Evolutionary conservation across 1,140 invertebrate species (phyloP), one percentile per base, ranked within the genome.

Genomic region (Drosophila willistoni): DNA sequence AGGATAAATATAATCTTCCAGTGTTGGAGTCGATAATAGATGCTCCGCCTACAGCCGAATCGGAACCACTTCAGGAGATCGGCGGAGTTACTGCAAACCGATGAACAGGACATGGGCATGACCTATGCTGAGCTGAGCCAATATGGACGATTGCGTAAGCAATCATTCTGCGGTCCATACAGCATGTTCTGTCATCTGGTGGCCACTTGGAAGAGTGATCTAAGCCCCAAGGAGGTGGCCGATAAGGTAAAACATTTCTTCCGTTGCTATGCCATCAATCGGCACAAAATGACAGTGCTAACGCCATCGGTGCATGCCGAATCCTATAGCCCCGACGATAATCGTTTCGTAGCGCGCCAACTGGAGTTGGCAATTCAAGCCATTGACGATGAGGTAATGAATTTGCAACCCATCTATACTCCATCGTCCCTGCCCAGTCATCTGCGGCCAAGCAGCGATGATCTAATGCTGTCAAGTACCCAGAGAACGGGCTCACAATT

Each of bases 191-290:
- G 96, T 82, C 97, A 97, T 81, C 93, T 99, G 7, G 94, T 98
- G 0, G 95, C 97, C 77, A 94, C 94, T 1, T 99, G 98, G 98
- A 94, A 93, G 33, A 93, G 94, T 42, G 94, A 94, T 69, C 95
- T 94, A 68, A 94, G 95, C 0, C 96, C 97, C 1, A 94, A 95
- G 79, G 95, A 98, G 93, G 95, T 99, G 44, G 97, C 97, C 1
- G 96, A 97, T 51, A 99, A 99, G 93, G 98, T 99, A 47, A 99
- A 99, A 93, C 96, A 98, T 87, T 99, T 99, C 93, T 99, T 97
- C 93, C 95, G 97, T 14, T 97, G 96, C 81, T 99, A 99, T 92
- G 96, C 98, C 7, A 97, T 99, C 42, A 99, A 99, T 92, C 93
- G 99, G 2, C 99, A 99, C 92, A 99, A 99, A 93, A 99, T 99